Conservation (phyloP, 2,113 vertebrate species). For the Spheniscus mendiculus region DNA sequence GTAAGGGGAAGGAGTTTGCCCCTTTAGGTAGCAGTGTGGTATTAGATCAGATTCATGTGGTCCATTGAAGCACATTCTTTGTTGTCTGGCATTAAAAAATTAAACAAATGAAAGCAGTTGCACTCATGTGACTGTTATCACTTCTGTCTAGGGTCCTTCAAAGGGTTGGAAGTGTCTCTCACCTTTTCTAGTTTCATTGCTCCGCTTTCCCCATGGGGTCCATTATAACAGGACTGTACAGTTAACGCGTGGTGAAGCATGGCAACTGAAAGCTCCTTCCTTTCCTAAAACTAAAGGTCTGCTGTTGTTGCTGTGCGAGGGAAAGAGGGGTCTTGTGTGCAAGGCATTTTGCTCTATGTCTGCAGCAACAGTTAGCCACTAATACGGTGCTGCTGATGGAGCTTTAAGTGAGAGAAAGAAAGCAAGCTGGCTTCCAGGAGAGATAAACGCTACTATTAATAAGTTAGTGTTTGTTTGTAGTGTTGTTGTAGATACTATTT, state of each 20-base stretch:
- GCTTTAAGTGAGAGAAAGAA: not conserved
- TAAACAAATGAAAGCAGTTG: not conserved
- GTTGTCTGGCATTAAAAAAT: not conserved
- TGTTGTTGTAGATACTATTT: not conserved
- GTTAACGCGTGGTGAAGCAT: not conserved
- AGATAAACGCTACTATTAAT: not conserved
- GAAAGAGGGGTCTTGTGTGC: not conserved
- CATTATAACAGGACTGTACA: not conserved
- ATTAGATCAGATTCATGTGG: not conserved
- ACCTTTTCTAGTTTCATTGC: not conserved
- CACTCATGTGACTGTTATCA: not conserved
- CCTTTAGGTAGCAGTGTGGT: not conserved
- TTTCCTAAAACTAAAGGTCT: not conserved
- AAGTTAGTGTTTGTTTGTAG: not conserved
- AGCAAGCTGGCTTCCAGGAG: not conserved
- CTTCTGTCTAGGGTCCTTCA: not conserved
- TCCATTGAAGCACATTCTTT: not conserved
- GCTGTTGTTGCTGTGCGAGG: not conserved
- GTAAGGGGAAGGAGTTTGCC: not conserved
- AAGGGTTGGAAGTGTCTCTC: not conserved
- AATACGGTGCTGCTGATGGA: not conserved
- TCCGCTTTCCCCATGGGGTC: not conserved
- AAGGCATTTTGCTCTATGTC: not conserved
- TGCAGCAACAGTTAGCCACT: not conserved
- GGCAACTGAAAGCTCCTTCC: not conserved